A percentile compares a stretch with the other conserved stretches of the same genome.
These are phyloP conservation scores for Etheostoma spectabile DNA, from an alignment of 2,113 vertebrate genomes.

Conservation along the genomic window DNA sequence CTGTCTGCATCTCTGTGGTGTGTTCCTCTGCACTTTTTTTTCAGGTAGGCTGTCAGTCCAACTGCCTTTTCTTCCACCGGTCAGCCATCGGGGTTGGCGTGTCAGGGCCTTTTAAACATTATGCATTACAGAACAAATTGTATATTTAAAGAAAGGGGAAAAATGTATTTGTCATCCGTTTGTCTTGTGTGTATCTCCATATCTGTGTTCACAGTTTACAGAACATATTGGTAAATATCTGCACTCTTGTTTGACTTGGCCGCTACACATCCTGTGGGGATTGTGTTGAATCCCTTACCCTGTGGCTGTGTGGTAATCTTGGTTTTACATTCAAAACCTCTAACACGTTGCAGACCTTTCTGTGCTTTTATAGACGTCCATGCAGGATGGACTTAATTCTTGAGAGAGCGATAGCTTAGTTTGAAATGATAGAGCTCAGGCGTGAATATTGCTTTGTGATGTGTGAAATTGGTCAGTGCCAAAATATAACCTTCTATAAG, in stretches of 20 bases:
- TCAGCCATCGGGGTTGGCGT: too few species aligned
- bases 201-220: slow-evolving; percentile 49
- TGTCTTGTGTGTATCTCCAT: slow-evolving; percentile 37
- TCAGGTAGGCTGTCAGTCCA: too few species aligned
- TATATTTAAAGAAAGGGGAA: not conserved
- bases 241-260: slow-evolving; percentile 76
- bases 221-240: slow-evolving; percentile 72
- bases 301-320: slow-evolving; percentile 75
- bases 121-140: not conserved
- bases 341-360: slow-evolving; percentile 75
- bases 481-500: slow-evolving; percentile 23
- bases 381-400: slow-evolving; percentile 64
- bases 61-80: too few species aligned
- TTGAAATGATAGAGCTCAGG: slow-evolving; percentile 62
- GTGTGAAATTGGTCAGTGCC: slow-evolving; percentile 57
- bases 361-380: slow-evolving; percentile 66
- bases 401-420: slow-evolving; percentile 64
- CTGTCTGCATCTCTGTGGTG: too few species aligned
- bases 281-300: slow-evolving; percentile 66
- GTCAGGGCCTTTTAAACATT: not conserved
- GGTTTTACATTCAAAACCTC: slow-evolving; percentile 76
- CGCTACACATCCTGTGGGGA: slow-evolving; percentile 70
- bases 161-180: not conserved
- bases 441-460: slow-evolving; percentile 66
- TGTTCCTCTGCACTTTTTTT: too few species aligned